Conservation (phyloP, 2,113 vertebrate genomes). For the Lontra canadensis region DNA sequence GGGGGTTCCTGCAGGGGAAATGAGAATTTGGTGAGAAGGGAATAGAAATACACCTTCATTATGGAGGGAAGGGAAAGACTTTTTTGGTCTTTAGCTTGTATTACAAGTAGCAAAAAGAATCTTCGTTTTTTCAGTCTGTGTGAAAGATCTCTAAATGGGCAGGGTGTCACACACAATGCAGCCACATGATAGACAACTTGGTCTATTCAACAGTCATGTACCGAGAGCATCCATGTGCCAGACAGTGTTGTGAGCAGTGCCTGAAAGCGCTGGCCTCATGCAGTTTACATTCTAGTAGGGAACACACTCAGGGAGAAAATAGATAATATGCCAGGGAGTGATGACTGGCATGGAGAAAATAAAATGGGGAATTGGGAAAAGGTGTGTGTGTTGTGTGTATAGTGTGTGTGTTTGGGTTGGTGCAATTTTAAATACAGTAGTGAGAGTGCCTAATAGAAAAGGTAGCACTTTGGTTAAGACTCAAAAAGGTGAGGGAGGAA, state of each 20-base stretch:
- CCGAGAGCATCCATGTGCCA: neutral
- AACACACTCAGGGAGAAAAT: neutral
- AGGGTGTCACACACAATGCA: neutral
- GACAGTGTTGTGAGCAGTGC: neutral
- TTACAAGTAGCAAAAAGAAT: neutral
- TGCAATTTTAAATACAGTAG: neutral
- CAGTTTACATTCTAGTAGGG: neutral
- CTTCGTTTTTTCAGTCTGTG: neutral
- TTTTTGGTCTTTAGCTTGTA: neutral
- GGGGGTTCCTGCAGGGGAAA: neutral
- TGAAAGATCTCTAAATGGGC: neutral
- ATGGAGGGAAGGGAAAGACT: neutral
- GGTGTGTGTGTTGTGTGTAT: neutral
- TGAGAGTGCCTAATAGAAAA: neutral
- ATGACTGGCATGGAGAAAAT: neutral
- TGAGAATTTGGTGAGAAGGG: neutral
- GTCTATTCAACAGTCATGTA: neutral
- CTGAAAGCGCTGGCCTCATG: neutral
- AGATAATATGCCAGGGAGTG: neutral
- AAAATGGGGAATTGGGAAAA: neutral
- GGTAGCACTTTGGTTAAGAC: neutral
- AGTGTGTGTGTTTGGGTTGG: neutral
- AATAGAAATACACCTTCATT: neutral
- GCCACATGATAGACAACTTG: neutral
- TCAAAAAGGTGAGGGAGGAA: neutral